phyloP scores from a whole-genome alignment of 2,797 vertebrate genomes.

The Antrozous pallidus region DNA sequence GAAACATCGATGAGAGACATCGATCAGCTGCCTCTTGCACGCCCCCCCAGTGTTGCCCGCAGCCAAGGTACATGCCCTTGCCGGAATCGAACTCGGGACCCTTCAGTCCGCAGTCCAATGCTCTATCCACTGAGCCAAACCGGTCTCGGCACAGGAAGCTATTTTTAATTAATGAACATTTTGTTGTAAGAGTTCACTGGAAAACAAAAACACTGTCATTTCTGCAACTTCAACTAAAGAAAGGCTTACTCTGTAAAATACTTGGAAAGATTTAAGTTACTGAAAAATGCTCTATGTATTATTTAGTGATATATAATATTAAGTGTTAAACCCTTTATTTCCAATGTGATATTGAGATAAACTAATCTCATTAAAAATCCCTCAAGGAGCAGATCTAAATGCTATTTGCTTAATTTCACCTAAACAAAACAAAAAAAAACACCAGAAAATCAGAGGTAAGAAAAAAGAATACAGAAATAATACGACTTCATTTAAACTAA shows the following conservation, averaged over 20 bases:
- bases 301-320: neutral
- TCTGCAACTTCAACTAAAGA: neutral
- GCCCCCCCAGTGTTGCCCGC: no score
- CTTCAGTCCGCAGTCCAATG: no score
- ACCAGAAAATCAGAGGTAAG: neutral
- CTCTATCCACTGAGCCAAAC: no score
- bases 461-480: neutral
- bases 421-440: neutral
- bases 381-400: neutral
- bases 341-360: neutral
- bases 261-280: slow-evolving; percentile 4
- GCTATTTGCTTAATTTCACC: neutral
- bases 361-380: neutral
- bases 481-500: neutral
- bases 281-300: neutral
- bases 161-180: slow-evolving; percentile 70
- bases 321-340: neutral
- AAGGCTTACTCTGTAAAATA: neutral
- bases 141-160: no score
- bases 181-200: slow-evolving; percentile 19
- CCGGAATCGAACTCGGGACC: no score
- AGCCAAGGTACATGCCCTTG: no score
- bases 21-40: no score
- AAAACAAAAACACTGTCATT: slow-evolving; percentile 8
- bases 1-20: no score